phyloP scores from a whole-genome alignment of 2,113 vertebrate genomes.

The Heteronetta atricapilla region DNA sequence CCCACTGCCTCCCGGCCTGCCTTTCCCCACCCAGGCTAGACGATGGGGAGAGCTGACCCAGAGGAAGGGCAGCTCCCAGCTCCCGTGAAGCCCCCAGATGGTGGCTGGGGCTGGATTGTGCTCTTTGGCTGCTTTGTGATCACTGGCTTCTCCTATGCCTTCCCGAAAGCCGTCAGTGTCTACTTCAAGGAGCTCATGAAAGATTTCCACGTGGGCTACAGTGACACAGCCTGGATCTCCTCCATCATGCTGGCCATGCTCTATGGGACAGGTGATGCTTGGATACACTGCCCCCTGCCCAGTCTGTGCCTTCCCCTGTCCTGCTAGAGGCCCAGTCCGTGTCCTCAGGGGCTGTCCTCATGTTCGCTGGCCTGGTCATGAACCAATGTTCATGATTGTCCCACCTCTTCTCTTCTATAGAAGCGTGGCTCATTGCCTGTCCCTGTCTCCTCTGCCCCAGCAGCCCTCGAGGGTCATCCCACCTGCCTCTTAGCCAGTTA shows the following conservation, averaged over 20 bases:
- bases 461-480: background rate
- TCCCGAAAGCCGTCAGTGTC: slow-evolving; percentile 83
- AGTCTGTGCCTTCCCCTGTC: background rate
- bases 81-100: slow-evolving; percentile 72
- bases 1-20: background rate
- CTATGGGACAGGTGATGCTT: slow-evolving; percentile 78
- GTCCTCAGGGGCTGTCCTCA: background rate
- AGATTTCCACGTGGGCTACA: slow-evolving; percentile 81
- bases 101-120: slow-evolving; percentile 81
- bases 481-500: background rate
- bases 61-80: slow-evolving; percentile 46
- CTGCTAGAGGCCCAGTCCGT: background rate
- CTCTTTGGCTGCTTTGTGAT: slow-evolving; percentile 79
- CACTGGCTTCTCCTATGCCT: slow-evolving; percentile 82
- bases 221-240: slow-evolving; percentile 84
- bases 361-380: background rate
- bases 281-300: background rate
- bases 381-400: background rate
- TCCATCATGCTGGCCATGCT: slow-evolving; percentile 85
- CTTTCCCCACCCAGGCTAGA: slow-evolving; percentile 1
- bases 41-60: slow-evolving; percentile 67
- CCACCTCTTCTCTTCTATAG: background rate
- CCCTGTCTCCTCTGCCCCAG: background rate
- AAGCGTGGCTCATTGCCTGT: background rate
- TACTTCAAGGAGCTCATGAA: slow-evolving; percentile 83